Conservation (phyloP, 2,113 vertebrate genomes). For the Cariama cristata region DNA sequence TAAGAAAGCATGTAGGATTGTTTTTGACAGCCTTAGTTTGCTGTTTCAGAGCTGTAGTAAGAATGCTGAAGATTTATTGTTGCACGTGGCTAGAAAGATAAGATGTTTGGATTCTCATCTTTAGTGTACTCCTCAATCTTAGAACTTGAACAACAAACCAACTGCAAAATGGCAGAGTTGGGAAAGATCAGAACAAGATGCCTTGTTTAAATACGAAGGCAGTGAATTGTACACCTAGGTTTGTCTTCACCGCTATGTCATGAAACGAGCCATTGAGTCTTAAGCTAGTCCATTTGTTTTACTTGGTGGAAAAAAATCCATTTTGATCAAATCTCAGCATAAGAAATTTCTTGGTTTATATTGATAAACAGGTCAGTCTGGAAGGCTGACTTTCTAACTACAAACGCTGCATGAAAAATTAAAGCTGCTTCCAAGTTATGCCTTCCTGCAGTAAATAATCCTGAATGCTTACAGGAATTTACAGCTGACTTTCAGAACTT, state of each 20-base stretch:
- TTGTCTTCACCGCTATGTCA: neutral
- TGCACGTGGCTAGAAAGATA: neutral
- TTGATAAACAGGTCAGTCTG: neutral
- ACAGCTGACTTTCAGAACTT: neutral
- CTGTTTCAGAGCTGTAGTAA: neutral
- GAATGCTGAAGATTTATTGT: neutral
- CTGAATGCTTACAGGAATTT: neutral
- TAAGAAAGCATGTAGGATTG: neutral
- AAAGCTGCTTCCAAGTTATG: neutral
- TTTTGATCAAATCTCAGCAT: neutral
- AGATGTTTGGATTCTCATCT: neutral
- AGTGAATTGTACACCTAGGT: neutral
- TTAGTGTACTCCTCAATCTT: neutral
- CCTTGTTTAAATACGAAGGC: neutral
- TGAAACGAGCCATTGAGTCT: neutral
- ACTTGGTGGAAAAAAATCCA: fast-evolving
- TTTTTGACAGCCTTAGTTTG: neutral
- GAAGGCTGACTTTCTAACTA: neutral
- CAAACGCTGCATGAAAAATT: neutral
- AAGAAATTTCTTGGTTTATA: neutral
- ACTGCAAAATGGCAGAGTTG: neutral
- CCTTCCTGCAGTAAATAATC: neutral
- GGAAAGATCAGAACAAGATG: neutral
- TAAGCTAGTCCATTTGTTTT: neutral
- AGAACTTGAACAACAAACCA: neutral